Evolutionary conservation across 2,797 vertebrate genomes (phyloP).

Genomic region (Sebastes taczanowskii): DNA sequence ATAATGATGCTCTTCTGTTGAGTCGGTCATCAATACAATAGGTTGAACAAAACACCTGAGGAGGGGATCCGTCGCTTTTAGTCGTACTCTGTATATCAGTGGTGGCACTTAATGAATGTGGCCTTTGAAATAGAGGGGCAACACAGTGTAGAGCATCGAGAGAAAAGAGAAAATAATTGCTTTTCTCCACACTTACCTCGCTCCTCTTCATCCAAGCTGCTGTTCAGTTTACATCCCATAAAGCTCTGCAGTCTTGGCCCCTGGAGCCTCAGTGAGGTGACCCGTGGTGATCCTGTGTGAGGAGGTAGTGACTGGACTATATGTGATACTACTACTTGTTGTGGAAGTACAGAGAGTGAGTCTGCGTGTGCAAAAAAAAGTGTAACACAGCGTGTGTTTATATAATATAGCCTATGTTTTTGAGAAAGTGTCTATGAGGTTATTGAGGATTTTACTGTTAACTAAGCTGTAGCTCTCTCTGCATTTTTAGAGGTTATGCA

Average conservation of each 20-base stretch:
- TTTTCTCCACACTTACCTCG: background rate
- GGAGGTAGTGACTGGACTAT: background rate
- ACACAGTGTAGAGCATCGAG: background rate
- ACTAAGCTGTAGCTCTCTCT: constrained; percentile 11
- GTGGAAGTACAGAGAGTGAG: background rate
- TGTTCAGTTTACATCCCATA: constrained; percentile 5
- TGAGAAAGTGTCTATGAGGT: constrained; percentile 1
- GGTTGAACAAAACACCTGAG: constrained; percentile 45
- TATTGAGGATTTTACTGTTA: constrained; percentile 23
- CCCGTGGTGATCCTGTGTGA: background rate
- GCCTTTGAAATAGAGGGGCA: constrained; percentile 27
- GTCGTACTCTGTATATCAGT: constrained; percentile 18
- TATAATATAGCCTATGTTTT: background rate
- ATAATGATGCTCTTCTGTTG: constrained; percentile 50
- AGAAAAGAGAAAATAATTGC: constrained; percentile 20
- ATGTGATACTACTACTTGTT: background rate
- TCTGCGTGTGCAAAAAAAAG: background rate
- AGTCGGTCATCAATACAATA: constrained; percentile 52
- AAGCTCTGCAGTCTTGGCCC: background rate
- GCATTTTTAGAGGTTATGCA: constrained; percentile 46
- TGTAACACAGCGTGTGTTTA: background rate
- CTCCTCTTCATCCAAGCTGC: constrained; percentile 2
- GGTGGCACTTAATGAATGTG: constrained; percentile 42
- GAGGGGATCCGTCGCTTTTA: constrained; percentile 22
- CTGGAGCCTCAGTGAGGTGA: background rate